Evolutionary conservation across 2,888 invertebrate genomes (phyloP).

Genomic region (Leptodirus hochenwartii): DNA sequence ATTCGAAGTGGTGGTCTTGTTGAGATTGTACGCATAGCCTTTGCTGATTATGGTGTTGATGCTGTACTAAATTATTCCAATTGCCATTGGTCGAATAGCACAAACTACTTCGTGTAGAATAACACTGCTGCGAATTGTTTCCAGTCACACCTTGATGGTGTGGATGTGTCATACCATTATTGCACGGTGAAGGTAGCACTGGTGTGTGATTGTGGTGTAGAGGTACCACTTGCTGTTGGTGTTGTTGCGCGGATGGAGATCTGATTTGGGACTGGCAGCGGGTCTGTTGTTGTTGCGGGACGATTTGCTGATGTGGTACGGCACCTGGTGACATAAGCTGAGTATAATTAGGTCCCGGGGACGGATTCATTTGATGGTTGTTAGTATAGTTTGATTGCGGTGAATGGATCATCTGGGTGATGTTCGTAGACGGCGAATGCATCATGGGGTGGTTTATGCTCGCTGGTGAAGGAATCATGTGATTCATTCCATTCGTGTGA

Average conservation of each 20-base stretch:
- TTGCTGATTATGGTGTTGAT: too few relatives aligned
- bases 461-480: conserved; percentile 13
- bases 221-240: conserved; percentile 6
- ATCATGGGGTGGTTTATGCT: conserved; percentile 15
- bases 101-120: too few relatives aligned
- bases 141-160: too few relatives aligned
- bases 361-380: conserved; percentile 14
- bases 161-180: too few relatives aligned
- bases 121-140: too few relatives aligned
- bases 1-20: too few relatives aligned
- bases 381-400: conserved; percentile 13
- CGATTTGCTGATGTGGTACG: conserved; percentile 11
- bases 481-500: conserved; percentile 9
- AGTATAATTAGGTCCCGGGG: conserved; percentile 14
- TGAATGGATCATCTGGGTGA: conserved; percentile 16
- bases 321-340: conserved; percentile 15
- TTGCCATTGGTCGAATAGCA: too few relatives aligned
- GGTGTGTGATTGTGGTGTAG: conserved; percentile 4
- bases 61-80: too few relatives aligned
- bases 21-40: too few relatives aligned
- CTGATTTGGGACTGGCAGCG: conserved; percentile 19
- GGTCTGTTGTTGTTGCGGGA: conserved; percentile 24
- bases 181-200: conserved; percentile 7
- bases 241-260: conserved; percentile 12
- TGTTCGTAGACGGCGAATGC: conserved; percentile 16